These are phyloP conservation scores for Oxyteleia sp. DNA, from an alignment of 2,888 invertebrate species.

Conservation along the genomic window DNA sequence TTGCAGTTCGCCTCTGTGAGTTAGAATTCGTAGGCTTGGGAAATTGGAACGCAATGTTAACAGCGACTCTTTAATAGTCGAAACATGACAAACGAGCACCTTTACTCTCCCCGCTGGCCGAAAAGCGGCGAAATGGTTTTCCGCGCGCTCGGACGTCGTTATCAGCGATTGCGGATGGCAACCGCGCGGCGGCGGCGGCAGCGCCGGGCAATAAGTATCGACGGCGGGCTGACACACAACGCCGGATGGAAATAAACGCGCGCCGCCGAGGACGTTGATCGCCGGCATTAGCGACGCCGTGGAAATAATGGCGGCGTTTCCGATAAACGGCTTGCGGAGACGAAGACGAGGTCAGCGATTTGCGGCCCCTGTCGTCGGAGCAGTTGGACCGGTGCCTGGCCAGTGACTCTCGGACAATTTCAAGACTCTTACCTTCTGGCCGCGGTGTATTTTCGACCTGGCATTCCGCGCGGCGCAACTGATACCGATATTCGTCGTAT, in stretches of 20 bases:
- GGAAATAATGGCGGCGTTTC: conserved; percentile 14
- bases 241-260: conserved; percentile 42
- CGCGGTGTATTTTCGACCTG: conserved; percentile 84
- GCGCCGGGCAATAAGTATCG: not conserved
- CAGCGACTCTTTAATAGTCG: too few species aligned
- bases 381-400: conserved; percentile 85
- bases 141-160: too few species aligned
- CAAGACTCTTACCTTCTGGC: conserved; percentile 82
- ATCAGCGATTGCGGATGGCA: conserved; percentile 16
- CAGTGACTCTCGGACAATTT: conserved; percentile 85
- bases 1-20: too few species aligned
- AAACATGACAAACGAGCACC: too few species aligned
- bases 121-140: too few species aligned
- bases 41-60: too few species aligned
- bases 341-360: conserved; percentile 29
- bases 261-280: not conserved
- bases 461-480: conserved; percentile 74
- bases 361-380: conserved; percentile 39
- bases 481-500: conserved; percentile 71
- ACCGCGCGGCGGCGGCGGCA: too few species aligned
- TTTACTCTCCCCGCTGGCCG: too few species aligned
- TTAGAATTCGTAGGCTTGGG: too few species aligned
- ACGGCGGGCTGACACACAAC: not conserved
- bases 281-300: too few species aligned
- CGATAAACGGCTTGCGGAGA: not conserved